These are phyloP conservation scores for Dendroctonus valens DNA, from an alignment of 1,140 invertebrate species.

Conservation along the genomic window DNA sequence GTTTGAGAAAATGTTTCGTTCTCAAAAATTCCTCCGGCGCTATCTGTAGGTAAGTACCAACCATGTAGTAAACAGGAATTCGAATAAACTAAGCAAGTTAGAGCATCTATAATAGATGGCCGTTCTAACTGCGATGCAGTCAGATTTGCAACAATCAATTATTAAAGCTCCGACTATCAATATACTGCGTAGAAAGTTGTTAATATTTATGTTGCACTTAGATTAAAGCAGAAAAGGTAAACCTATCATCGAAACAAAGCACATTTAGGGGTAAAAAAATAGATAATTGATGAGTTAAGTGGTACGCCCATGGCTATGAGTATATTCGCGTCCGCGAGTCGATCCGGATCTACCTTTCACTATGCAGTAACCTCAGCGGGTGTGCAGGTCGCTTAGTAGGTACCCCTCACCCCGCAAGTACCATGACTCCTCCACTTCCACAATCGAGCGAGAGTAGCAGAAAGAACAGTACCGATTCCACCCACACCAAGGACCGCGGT, in stretches of 20 bases:
- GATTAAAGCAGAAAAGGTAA: no score
- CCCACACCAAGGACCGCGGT: conserved; percentile 42
- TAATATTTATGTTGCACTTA: no score
- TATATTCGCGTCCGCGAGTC: conserved; percentile 28
- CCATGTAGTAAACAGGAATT: no score
- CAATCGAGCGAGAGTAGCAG: conserved; percentile 23
- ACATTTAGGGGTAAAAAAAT: background rate
- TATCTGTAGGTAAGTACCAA: no score
- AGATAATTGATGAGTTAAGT: conserved; percentile 1
- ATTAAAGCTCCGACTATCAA: no score
- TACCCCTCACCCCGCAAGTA: conserved; percentile 32
- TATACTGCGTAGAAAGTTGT: no score
- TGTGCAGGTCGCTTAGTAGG: conserved; percentile 26
- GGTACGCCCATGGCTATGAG: conserved; percentile 20
- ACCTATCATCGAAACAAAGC: no score
- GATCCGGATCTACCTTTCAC: conserved; percentile 48
- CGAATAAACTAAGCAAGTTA: no score
- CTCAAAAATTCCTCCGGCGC: no score
- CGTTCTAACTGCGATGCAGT: no score
- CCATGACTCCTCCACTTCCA: conserved; percentile 5
- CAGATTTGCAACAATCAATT: no score
- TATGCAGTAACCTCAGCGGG: conserved; percentile 45
- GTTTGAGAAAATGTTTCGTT: background rate
- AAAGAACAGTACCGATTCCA: conserved; percentile 44
- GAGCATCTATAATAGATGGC: no score